Conservation (phyloP, 2,888 invertebrate genomes). For the Orthonychiurus folsomi region DNA sequence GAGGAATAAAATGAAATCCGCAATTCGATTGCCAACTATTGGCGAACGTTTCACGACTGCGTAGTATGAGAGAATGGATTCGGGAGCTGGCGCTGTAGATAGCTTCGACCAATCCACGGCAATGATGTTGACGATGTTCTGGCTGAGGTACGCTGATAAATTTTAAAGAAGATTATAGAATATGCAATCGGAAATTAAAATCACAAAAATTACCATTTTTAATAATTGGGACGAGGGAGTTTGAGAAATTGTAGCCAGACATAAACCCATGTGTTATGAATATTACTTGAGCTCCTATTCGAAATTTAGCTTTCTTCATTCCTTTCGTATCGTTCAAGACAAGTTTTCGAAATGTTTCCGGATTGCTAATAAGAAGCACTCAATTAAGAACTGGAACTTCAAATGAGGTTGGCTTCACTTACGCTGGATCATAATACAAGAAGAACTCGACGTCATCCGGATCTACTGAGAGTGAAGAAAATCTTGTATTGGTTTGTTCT, state of each 20-base stretch:
- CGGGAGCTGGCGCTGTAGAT: neutral
- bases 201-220: constrained; percentile 1
- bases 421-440: neutral
- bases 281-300: neutral
- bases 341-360: neutral
- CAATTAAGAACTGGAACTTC: no score
- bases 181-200: no score
- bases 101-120: constrained; percentile 9
- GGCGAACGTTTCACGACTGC: neutral
- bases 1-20: constrained; percentile 3
- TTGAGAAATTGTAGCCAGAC: neutral
- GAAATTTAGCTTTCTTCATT: neutral
- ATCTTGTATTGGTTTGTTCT: neutral
- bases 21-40: constrained; percentile 4
- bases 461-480: neutral
- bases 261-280: neutral
- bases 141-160: constrained; percentile 2
- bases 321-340: neutral
- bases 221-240: neutral
- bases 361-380: neutral
- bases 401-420: no score
- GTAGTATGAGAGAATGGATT: neutral
- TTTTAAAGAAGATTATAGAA: no score
- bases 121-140: constrained; percentile 8
- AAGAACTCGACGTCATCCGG: neutral